Evolutionary conservation across 2,113 vertebrate species (phyloP), one percentile per base, ranked within the genome.

Genomic region (Uropsilus gracilis): DNA sequence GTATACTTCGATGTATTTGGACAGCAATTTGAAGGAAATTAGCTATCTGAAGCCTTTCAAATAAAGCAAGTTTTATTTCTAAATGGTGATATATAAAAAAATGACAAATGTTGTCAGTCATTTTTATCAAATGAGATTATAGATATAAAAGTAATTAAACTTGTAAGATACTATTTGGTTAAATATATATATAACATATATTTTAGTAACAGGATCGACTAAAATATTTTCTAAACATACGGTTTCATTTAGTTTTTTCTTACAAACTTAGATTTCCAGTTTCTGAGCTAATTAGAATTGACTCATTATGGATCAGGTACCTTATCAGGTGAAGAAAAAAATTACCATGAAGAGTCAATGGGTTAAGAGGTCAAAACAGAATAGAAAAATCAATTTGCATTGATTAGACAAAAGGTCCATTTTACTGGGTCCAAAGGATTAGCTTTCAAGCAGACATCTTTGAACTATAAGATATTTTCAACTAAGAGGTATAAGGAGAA

Each of bases 361-460:
- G 99, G 99, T 98, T 98, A 97, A 98, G 96, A 99, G 99, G 99
- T 99, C 99, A 99, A 99, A 99, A 99, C 96, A 98, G 98, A 99
- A 99, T 98, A 98, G 98, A 98, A 99, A 99, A 99, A 99, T 99
- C 99, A 99, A 99, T 99, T 99, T 99, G 99, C 99, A 99, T 99
- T 99, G 99, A 99, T 99, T 99, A 99, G 97, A 98, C 97, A 98
- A 99, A 99, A 99, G 99, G 99, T 99, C 99, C 99, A 99, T 99
- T 99, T 99, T 99, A 99, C 98, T 98, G 98, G 99, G 99, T 99
- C 98, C 98, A 99, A 98, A 98, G 99, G 99, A 99, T 99, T 99
- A 99, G 99, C 99, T 98, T 99, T 99, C 98, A 98, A 98, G 98
- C 98, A 98, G 98, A 98, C 99, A 99, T 99, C 98, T 99, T 99